These are phyloP conservation scores for Microctonus aethiopoides DNA, from an alignment of 2,888 invertebrate species.

Conservation along the genomic window DNA sequence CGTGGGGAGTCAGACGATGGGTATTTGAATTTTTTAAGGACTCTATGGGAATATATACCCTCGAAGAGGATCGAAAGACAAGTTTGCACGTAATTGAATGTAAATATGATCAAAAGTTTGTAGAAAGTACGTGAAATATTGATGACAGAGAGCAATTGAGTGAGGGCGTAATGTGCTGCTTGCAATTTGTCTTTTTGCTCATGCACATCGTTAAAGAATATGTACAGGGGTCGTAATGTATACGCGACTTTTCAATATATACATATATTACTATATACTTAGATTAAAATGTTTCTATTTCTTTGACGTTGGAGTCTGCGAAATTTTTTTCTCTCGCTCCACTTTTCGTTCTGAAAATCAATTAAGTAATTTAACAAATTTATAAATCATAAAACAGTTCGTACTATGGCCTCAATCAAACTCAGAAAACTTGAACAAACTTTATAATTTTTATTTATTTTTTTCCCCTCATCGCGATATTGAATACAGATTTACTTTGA, in stretches of 20 bases:
- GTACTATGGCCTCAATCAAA: neutral
- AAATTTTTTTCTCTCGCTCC: neutral
- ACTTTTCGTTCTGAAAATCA: neutral
- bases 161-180: constrained; percentile 17
- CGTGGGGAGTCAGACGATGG: constrained; percentile 1
- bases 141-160: constrained; percentile 46
- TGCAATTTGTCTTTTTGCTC: constrained; percentile 20
- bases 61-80: constrained; percentile 11
- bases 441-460: neutral
- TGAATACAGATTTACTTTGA: neutral
- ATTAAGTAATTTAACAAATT: neutral
- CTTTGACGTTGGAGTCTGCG: neutral
- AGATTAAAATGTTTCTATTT: neutral
- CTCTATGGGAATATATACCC: neutral
- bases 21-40: constrained; percentile 18
- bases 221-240: neutral
- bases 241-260: neutral
- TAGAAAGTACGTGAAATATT: constrained; percentile 53
- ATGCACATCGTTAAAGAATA: constrained; percentile 8
- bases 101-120: constrained; percentile 57
- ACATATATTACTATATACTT: neutral
- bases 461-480: neutral
- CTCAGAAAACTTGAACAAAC: neutral
- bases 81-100: constrained; percentile 52
- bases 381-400: neutral